phyloP scores from a whole-genome alignment of 2,797 vertebrate species.

The Alfaro cultratus region DNA sequence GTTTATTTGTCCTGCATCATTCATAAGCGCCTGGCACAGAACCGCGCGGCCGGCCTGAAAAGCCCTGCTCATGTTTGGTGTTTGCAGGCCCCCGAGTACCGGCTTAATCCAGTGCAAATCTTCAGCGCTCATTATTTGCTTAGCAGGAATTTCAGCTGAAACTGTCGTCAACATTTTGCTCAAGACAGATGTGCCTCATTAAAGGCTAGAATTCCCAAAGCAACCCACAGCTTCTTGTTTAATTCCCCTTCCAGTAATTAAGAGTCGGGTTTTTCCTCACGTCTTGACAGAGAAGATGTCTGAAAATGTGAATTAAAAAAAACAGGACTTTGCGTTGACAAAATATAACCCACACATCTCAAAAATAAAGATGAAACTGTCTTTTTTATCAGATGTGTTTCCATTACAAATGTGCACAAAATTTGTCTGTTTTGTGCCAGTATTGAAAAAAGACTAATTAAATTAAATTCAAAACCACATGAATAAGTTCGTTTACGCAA shows the following conservation, averaged over 20 bases:
- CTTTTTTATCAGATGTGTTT: background rate
- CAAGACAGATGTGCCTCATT: conserved; percentile 56
- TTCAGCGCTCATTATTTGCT: conserved; percentile 55
- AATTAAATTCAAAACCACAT: too few relatives aligned
- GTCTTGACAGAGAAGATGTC: background rate
- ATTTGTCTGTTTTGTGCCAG: too few relatives aligned
- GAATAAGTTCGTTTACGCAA: too few relatives aligned
- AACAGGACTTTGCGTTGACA: background rate
- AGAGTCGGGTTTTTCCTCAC: background rate
- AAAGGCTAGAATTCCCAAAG: conserved; percentile 14
- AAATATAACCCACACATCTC: background rate
- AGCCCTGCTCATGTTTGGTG: conserved; percentile 29
- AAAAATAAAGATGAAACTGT: background rate
- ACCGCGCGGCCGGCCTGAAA: conserved; percentile 42
- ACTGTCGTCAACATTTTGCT: conserved; percentile 22
- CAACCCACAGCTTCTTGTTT: background rate
- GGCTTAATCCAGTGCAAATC: conserved; percentile 59
- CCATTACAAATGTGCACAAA: too few relatives aligned
- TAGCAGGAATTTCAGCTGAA: conserved; percentile 22
- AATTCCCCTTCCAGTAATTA: background rate
- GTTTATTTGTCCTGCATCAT: conserved; percentile 61
- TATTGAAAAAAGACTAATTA: too few relatives aligned
- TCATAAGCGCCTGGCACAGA: conserved; percentile 51
- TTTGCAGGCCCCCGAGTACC: conserved; percentile 36
- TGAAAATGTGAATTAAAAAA: background rate